Percentiles rank a stretch among this genome's conserved stretches.
These are phyloP conservation scores for Bos indicus DNA, from an alignment of 2,113 vertebrate species.

Conservation along the genomic window DNA sequence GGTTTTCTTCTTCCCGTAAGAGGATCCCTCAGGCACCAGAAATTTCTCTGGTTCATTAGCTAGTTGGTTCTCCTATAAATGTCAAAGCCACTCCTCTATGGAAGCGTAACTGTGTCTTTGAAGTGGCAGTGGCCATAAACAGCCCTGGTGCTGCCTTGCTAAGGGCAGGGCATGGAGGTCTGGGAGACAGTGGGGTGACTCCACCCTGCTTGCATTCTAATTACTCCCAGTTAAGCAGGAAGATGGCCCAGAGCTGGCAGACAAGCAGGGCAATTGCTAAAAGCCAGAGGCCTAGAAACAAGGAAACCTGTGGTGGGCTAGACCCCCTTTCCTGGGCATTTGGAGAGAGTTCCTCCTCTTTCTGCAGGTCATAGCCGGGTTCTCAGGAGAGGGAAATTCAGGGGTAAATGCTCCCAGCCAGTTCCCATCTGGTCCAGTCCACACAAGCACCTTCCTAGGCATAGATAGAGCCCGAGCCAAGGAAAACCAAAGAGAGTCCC, in stretches of 20 bases:
- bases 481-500: neutral
- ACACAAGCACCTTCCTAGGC: neutral
- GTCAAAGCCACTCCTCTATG: neutral
- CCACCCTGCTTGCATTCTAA: neutral
- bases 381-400: neutral
- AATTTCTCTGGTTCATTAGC: neutral
- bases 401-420: neutral
- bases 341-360: neutral
- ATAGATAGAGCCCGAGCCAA: neutral
- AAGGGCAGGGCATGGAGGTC: neutral
- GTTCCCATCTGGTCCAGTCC: no score
- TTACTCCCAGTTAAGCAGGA: neutral
- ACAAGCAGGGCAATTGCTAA: neutral
- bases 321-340: neutral
- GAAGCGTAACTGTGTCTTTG: neutral
- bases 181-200: neutral
- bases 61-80: conserved; percentile 7
- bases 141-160: neutral
- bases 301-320: no score
- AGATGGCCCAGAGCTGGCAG: neutral
- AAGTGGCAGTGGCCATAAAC: neutral
- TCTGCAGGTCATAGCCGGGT: no score
- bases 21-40: neutral
- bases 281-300: neutral
- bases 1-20: neutral